A percentile compares a stretch with the other conserved stretches of the same genome.
phyloP scores from a whole-genome alignment of 2,797 vertebrate genomes.

The Discoglossus pictus region DNA sequence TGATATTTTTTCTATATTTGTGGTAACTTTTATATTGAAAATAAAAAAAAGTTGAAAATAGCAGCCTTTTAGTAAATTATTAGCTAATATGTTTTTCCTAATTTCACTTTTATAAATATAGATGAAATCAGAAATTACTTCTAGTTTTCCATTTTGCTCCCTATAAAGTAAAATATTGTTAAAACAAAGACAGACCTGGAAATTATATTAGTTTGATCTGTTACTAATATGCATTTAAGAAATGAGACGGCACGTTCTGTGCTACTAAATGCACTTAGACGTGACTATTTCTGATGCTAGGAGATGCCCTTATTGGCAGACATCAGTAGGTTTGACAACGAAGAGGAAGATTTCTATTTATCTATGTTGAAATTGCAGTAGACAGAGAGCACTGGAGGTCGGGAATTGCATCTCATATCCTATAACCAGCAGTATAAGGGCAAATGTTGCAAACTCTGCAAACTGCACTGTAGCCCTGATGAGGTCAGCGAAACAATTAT shows the following conservation, averaged over 20 bases:
- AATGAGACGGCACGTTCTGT: conserved; percentile 37
- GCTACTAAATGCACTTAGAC: conserved; percentile 13
- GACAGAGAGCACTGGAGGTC: conserved; percentile 38
- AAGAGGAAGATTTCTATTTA: conserved; percentile 47
- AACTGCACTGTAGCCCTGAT: conserved; percentile 34
- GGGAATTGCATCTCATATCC: conserved; percentile 24
- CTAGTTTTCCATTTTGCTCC: too few species aligned
- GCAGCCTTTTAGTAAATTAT: too few species aligned
- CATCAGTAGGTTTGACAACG: conserved; percentile 30
- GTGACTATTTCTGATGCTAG: conserved; percentile 38
- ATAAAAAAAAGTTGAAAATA: too few species aligned
- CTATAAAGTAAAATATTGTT: too few species aligned
- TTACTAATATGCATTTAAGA: too few species aligned
- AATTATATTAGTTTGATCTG: too few species aligned
- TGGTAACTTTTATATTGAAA: too few species aligned
- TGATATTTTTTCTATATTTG: too few species aligned
- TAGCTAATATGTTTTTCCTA: too few species aligned
- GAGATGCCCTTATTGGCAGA: conserved; percentile 36
- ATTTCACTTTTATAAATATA: too few species aligned
- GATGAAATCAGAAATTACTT: too few species aligned
- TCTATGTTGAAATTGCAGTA: conserved; percentile 42
- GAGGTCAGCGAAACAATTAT: conserved; percentile 46
- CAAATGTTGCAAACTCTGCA: conserved; percentile 43
- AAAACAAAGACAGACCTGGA: too few species aligned
- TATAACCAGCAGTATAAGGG: conserved; percentile 33